phyloP scores from a whole-genome alignment of 2,888 invertebrate species.

The Amblyjoppa proteus region DNA sequence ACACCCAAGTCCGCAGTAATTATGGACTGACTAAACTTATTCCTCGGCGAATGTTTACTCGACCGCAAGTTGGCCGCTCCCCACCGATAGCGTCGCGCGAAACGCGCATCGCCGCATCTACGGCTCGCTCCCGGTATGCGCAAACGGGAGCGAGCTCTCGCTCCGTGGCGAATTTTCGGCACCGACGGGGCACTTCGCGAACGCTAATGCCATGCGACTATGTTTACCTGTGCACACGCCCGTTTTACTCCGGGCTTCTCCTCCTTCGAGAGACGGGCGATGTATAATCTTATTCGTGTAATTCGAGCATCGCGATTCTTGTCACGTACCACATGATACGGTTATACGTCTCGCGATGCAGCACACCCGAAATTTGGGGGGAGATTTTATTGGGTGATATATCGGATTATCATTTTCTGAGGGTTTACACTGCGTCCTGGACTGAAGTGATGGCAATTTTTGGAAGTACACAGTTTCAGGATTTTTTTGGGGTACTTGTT shows the following conservation, averaged over 20 bases:
- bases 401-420: too few species aligned
- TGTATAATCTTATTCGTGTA: conserved; percentile 30
- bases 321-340: conserved; percentile 6
- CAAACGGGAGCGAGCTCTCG: not conserved
- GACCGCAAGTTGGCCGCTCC: conserved; percentile 62
- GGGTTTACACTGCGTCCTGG: too few species aligned
- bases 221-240: conserved; percentile 6
- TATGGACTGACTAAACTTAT: conserved; percentile 64
- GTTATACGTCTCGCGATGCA: not conserved
- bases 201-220: conserved; percentile 33
- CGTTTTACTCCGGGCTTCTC: conserved; percentile 19
- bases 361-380: not conserved
- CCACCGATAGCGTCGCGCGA: conserved; percentile 37
- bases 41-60: conserved; percentile 66
- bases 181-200: not conserved
- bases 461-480: too few species aligned
- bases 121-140: not conserved
- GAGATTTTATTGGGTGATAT: not conserved
- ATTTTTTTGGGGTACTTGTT: too few species aligned
- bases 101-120: not conserved
- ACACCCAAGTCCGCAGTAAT: conserved; percentile 59
- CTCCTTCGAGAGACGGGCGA: conserved; percentile 11
- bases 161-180: conserved; percentile 40
- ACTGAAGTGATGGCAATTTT: too few species aligned
- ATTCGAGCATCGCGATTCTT: conserved; percentile 36